phyloP scores from a whole-genome alignment of 2,113 vertebrate genomes.

The Mus pahari region DNA sequence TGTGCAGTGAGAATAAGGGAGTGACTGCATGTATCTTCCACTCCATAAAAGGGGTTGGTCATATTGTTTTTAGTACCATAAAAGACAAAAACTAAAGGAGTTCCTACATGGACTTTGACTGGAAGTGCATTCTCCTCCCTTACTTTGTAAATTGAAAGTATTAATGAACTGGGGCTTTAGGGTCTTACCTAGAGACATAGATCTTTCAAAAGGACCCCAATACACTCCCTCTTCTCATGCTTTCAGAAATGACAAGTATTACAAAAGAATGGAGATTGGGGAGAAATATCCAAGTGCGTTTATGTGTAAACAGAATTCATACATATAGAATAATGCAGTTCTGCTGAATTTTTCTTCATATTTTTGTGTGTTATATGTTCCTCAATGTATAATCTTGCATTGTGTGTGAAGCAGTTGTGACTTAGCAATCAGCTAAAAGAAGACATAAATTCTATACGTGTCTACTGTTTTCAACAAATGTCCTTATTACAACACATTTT shows the following conservation, averaged over 20 bases:
- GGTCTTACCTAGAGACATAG: conserved; percentile 1
- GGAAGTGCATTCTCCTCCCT: neutral
- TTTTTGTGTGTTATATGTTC: conserved; percentile 68
- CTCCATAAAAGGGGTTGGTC: conserved; percentile 11
- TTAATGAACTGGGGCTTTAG: conserved; percentile 55
- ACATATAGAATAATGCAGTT: conserved; percentile 66
- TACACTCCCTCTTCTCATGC: conserved; percentile 28
- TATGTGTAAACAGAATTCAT: conserved; percentile 76
- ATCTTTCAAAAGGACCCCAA: conserved; percentile 50
- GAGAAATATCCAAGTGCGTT: conserved; percentile 68
- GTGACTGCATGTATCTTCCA: neutral
- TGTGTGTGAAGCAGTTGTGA: conserved; percentile 78
- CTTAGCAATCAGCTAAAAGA: conserved; percentile 72
- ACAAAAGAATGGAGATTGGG: conserved; percentile 5
- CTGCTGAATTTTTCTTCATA: conserved; percentile 71
- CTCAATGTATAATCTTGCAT: conserved; percentile 67
- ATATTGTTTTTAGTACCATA: conserved; percentile 28
- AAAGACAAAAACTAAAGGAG: neutral
- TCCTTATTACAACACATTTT: conserved; percentile 62
- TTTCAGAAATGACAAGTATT: conserved; percentile 40
- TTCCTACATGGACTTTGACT: conserved; percentile 29
- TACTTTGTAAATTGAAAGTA: conserved; percentile 50
- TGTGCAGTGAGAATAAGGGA: neutral
- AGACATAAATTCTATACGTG: conserved; percentile 52
- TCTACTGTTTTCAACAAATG: conserved; percentile 68